A percentile compares a stretch with the other conserved stretches of the same genome.
phyloP scores from a whole-genome alignment of 1,140 invertebrate species.

The Megathymus violae region DNA sequence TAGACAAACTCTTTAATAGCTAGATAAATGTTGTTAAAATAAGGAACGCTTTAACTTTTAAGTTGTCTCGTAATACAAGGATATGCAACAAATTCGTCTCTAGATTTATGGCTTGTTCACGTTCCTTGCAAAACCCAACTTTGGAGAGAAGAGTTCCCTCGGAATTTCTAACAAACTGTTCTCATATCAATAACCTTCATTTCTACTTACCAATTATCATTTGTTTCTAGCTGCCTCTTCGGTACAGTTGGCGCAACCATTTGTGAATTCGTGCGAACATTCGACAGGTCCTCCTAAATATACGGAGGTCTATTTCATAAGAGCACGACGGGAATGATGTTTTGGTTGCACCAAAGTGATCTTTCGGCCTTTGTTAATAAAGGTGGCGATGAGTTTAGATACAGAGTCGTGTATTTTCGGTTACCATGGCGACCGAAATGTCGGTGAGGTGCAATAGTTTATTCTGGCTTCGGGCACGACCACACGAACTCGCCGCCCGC shows the following conservation, averaged over 20 bases:
- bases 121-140: constrained; percentile 24
- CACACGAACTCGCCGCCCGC: constrained; percentile 68
- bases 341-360: not conserved
- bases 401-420: constrained; percentile 41
- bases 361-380: not conserved
- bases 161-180: constrained; percentile 12
- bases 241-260: constrained; percentile 33
- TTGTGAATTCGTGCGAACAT: constrained; percentile 46
- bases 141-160: not conserved
- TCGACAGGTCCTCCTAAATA: constrained; percentile 48
- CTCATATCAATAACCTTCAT: constrained; percentile 35
- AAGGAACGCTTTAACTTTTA: too few relatives aligned
- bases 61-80: constrained; percentile 1
- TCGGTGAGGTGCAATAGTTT: constrained; percentile 62
- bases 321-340: constrained; percentile 33
- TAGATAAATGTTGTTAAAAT: too few relatives aligned
- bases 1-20: too few relatives aligned
- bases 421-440: constrained; percentile 61
- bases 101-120: constrained; percentile 4
- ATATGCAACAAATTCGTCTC: constrained; percentile 20
- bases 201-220: constrained; percentile 32
- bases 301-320: constrained; percentile 48
- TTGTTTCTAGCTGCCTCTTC: constrained; percentile 27
- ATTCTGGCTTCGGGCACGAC: constrained; percentile 68
- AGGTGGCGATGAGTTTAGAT: not conserved